Percentiles rank a stretch among this genome's conserved stretches.
phyloP scores from a whole-genome alignment of 1,140 invertebrate genomes.

The Triops cancriformis region DNA sequence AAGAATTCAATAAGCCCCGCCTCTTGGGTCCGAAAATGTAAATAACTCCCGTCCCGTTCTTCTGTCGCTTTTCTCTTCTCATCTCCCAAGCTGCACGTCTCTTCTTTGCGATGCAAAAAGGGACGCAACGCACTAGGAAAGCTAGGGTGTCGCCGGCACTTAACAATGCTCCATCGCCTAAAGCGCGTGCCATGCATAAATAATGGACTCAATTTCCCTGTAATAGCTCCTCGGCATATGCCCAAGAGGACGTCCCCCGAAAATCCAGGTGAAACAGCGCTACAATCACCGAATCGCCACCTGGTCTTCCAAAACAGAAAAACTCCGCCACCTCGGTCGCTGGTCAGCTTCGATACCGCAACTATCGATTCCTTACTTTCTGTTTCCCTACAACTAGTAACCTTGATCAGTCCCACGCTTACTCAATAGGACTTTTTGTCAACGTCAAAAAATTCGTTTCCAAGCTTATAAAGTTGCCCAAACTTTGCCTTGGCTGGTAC shows the following conservation, averaged over 20 bases:
- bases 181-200: neutral
- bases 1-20: constrained; percentile 5
- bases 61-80: neutral
- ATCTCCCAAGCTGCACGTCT: neutral
- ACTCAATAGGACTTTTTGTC: neutral
- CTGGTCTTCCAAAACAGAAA: neutral
- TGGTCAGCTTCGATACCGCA: neutral
- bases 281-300: neutral
- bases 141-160: neutral
- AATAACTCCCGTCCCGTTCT: neutral
- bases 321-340: neutral
- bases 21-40: neutral
- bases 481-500: too few relatives aligned
- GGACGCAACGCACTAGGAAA: neutral
- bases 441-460: neutral
- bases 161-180: neutral
- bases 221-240: neutral
- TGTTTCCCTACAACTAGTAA: neutral
- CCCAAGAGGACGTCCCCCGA: neutral
- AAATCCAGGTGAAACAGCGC: neutral
- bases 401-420: neutral
- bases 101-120: neutral
- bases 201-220: neutral
- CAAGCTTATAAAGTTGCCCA: neutral
- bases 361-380: constrained; percentile 1